Evolutionary conservation across 2,113 vertebrate species (phyloP).

Genomic region (Dipodomys stephensi): DNA sequence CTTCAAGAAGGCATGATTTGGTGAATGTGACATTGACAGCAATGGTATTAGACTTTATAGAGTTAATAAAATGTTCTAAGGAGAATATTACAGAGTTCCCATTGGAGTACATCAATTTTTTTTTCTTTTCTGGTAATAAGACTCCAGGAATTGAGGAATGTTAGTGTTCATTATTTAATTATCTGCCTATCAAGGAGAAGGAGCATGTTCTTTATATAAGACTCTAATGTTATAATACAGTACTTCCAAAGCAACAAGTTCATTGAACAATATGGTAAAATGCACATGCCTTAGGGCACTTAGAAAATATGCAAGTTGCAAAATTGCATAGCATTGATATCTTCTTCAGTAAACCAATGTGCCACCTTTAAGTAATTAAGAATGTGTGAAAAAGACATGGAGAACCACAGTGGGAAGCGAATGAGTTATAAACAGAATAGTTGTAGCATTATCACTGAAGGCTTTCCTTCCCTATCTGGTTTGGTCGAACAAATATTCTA

Average conservation of each 20-base stretch:
- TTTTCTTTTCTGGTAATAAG: conserved; percentile 60
- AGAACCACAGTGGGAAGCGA: conserved; percentile 20
- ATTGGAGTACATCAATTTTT: conserved; percentile 32
- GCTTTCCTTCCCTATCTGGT: conserved; percentile 41
- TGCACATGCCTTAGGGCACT: conserved; percentile 43
- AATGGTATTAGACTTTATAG: conserved; percentile 54
- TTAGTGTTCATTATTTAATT: neutral
- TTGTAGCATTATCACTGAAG: conserved; percentile 37
- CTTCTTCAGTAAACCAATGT: conserved; percentile 47
- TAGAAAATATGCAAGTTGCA: conserved; percentile 53
- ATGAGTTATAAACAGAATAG: conserved; percentile 25
- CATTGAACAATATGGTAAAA: conserved; percentile 64
- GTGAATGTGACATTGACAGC: conserved; percentile 67
- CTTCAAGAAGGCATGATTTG: conserved; percentile 59
- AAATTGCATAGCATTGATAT: conserved; percentile 41
- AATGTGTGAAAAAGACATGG: conserved; percentile 9
- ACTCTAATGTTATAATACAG: conserved; percentile 42
- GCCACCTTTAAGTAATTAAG: conserved; percentile 40
- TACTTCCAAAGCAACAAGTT: conserved; percentile 57
- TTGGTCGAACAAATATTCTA: conserved; percentile 62
- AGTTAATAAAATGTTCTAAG: conserved; percentile 61
- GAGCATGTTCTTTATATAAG: conserved; percentile 51
- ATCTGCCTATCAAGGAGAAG: neutral
- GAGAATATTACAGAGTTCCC: conserved; percentile 24
- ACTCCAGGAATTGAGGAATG: conserved; percentile 57